phyloP scores from a whole-genome alignment of 2,797 vertebrate genomes.

The Antrozous pallidus region DNA sequence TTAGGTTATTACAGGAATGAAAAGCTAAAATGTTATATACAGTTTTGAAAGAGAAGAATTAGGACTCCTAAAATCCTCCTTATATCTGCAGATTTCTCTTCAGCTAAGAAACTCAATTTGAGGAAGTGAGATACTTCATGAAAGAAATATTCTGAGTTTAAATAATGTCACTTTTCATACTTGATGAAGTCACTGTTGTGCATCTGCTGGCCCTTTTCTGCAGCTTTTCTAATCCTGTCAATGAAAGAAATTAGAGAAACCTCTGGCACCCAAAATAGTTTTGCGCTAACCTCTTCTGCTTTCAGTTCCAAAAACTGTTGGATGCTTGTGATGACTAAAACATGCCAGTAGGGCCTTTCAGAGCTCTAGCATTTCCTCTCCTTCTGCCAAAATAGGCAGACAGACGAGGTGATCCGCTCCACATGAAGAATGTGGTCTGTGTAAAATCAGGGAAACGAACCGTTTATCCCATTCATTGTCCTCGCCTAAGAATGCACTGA shows the following conservation, averaged over 20 bases:
- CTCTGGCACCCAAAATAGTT: neutral
- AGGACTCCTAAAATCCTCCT: neutral
- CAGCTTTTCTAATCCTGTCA: neutral
- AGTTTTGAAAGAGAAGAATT: constrained; percentile 29
- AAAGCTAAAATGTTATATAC: neutral
- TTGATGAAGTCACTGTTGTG: neutral
- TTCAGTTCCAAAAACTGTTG: constrained; percentile 12
- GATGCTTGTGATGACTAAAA: constrained; percentile 11
- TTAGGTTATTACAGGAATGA: neutral
- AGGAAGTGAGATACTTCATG: neutral
- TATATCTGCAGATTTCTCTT: neutral
- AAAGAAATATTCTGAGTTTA: neutral
- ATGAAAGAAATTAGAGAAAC: neutral
- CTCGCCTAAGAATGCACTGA: neutral
- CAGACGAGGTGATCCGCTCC: neutral
- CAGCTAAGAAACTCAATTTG: neutral
- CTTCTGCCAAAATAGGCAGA: constrained; percentile 32
- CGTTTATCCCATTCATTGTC: neutral
- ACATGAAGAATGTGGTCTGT: neutral
- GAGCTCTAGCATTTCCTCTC: constrained; percentile 6
- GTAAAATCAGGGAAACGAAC: constrained; percentile 5
- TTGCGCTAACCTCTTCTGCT: neutral
- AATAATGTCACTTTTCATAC: neutral
- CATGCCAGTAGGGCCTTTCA: neutral
- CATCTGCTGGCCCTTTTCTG: neutral